Evolutionary conservation across 2,797 vertebrate genomes (phyloP).

Genomic region (Coregonus sp.): DNA sequence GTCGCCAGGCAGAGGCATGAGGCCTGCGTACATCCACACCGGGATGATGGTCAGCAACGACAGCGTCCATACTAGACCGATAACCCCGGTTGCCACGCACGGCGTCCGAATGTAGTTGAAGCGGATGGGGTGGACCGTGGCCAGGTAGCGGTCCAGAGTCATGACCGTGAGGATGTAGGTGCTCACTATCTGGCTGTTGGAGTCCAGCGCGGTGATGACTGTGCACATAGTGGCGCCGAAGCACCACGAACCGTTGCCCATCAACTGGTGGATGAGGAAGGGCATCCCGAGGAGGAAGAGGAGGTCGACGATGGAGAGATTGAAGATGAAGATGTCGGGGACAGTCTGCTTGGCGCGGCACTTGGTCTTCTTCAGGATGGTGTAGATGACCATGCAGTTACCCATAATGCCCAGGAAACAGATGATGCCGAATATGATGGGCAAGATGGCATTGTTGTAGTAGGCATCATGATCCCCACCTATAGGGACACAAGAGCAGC

Average conservation of each 20-base stretch:
- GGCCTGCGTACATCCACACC: slow-evolving; percentile 84
- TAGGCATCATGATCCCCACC: slow-evolving; percentile 58
- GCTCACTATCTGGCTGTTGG: slow-evolving; percentile 88
- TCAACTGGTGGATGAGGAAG: slow-evolving; percentile 87
- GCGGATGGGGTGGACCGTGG: slow-evolving; percentile 84
- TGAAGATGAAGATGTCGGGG: slow-evolving; percentile 86
- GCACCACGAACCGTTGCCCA: slow-evolving; percentile 84
- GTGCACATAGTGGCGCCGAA: slow-evolving; percentile 84
- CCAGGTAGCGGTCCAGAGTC: slow-evolving; percentile 86
- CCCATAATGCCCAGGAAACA: slow-evolving; percentile 81
- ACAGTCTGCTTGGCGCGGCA: slow-evolving; percentile 78
- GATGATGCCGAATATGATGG: slow-evolving; percentile 83
- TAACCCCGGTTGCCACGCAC: slow-evolving; percentile 69
- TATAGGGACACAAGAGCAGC: slow-evolving; percentile 24
- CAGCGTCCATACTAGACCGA: slow-evolving; percentile 80
- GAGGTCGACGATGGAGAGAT: slow-evolving; percentile 83
- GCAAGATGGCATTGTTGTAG: slow-evolving; percentile 75
- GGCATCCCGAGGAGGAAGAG: slow-evolving; percentile 87
- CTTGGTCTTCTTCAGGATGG: slow-evolving; percentile 84
- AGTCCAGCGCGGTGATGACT: slow-evolving; percentile 84
- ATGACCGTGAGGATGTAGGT: slow-evolving; percentile 88
- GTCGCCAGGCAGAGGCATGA: slow-evolving; percentile 81
- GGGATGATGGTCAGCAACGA: slow-evolving; percentile 84
- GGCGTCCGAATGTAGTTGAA: slow-evolving; percentile 82
- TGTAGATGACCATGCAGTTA: slow-evolving; percentile 84